Conservation (phyloP, 1,140 invertebrate genomes). For the Heliconius hermathena region DNA sequence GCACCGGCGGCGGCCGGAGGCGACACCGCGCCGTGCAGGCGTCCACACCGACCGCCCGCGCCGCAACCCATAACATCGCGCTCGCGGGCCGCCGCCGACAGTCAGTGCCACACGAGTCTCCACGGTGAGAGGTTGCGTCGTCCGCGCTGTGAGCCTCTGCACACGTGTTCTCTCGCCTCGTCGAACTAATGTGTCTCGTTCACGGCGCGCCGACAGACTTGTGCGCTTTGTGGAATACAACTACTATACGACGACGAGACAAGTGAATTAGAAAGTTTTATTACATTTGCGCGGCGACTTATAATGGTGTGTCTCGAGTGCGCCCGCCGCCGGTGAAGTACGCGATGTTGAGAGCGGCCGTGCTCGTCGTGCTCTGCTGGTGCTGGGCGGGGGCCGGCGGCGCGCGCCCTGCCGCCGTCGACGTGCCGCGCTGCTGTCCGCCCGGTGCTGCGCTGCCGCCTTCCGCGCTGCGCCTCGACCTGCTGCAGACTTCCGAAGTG, state of each 20-base stretch:
- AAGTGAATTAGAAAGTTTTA: conserved; percentile 13
- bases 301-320: conserved; percentile 30
- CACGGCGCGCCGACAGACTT: conserved; percentile 22
- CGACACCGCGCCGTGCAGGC: too few relatives aligned
- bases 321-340: conserved; percentile 40
- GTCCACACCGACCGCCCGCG: neutral
- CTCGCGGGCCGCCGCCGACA: conserved; percentile 30
- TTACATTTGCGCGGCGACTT: conserved; percentile 8
- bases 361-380: conserved; percentile 42
- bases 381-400: conserved; percentile 52
- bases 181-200: conserved; percentile 41
- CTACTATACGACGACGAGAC: neutral
- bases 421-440: conserved; percentile 82
- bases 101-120: conserved; percentile 46
- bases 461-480: conserved; percentile 42
- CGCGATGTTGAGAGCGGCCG: conserved; percentile 33
- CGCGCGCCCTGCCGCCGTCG: conserved; percentile 57
- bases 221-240: conserved; percentile 3
- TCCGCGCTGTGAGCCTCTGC: conserved; percentile 6
- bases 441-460: conserved; percentile 65
- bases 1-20: neutral
- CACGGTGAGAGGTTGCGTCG: conserved; percentile 46
- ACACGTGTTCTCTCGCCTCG: conserved; percentile 52
- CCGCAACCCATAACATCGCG: neutral
- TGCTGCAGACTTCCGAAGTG: conserved; percentile 34